These are phyloP conservation scores for Perodicticus potto DNA, from an alignment of 2,797 vertebrate genomes.

Conservation along the genomic window DNA sequence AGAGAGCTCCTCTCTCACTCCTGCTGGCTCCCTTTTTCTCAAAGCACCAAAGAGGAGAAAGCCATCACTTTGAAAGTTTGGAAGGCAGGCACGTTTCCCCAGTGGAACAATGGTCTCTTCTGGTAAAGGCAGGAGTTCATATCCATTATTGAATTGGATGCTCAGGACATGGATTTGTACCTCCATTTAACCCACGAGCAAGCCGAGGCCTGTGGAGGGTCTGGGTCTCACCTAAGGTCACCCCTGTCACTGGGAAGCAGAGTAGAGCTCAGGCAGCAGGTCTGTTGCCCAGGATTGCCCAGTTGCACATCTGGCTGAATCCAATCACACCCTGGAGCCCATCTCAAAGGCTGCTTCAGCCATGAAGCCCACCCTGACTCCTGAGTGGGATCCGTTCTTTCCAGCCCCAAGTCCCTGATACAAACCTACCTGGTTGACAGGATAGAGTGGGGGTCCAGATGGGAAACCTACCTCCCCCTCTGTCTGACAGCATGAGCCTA, in stretches of 20 bases:
- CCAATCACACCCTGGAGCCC: neutral
- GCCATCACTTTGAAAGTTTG: neutral
- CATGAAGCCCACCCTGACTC: neutral
- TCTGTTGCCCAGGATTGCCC: neutral
- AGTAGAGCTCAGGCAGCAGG: neutral
- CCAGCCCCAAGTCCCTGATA: neutral
- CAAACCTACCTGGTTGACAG: neutral
- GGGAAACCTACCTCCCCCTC: neutral
- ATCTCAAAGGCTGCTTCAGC: conserved; percentile 10
- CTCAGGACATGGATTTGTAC: neutral
- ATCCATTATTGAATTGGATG: neutral
- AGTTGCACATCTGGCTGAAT: neutral
- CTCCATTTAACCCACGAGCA: neutral
- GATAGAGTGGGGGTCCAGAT: neutral
- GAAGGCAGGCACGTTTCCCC: neutral
- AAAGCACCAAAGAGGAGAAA: neutral
- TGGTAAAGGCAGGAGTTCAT: neutral
- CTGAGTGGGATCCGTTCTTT: neutral
- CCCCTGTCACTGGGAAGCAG: neutral
- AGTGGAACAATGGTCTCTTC: neutral
- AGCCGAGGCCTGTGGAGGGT: neutral
- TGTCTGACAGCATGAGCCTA: neutral
- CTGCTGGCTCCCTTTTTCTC: neutral
- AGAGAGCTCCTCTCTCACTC: neutral
- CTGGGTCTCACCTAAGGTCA: neutral